Base-by-base conservation (phyloP, 2,113 vertebrate species). In the Epinephelus lanceolatus region DNA sequence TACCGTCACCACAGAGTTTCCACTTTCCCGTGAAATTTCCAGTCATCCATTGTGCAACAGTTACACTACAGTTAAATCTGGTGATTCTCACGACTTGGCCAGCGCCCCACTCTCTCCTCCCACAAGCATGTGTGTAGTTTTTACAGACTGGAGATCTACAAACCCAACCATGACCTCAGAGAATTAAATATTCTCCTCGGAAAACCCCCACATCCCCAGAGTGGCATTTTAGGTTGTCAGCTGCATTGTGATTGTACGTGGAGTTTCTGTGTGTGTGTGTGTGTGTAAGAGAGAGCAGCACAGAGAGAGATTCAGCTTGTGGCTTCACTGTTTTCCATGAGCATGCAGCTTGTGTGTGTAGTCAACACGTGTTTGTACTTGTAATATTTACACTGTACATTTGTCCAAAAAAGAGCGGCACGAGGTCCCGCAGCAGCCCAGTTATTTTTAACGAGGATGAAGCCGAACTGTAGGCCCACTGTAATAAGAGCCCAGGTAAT, bases 161-260 rank as follows among this genome's bases (percentile, higher is more conserved):
- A 91, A 89, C 87, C 80, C 61, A 92, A 89, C 76, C 82, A 57
- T 90, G 89, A 90, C 92, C 89, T 92, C 82, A 90, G 87, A 89
- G 87, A 89, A 91, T 88, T 57, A 81, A 90, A 89, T 77, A 87
- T 72, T 89, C 86, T 92, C 81, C n/a, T 55, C 8, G 86, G 90
- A 90, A 93, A 94, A 88, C 86, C 88, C 90, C 92, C 52, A 45
- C 69, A 82, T 91, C 79, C 61, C 70, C 40, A 80, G 60, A 80
- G 80, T 88, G 75, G 80, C 76, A 57, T 71, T 91, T 84, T 42
- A 57, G 66, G 67, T 66, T 71, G 72, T 87, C 71, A 88, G 83
- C 70, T 80, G 85, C 57, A 45, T 60, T 84, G 67, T 80, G 79
- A 83, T 69, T 82, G 80, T 69, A 23, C 68, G 57, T 67, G 47